Evolutionary conservation across 2,113 vertebrate species (phyloP), one percentile per base, ranked within the genome.

Genomic region (Xyrauchen texanus): DNA sequence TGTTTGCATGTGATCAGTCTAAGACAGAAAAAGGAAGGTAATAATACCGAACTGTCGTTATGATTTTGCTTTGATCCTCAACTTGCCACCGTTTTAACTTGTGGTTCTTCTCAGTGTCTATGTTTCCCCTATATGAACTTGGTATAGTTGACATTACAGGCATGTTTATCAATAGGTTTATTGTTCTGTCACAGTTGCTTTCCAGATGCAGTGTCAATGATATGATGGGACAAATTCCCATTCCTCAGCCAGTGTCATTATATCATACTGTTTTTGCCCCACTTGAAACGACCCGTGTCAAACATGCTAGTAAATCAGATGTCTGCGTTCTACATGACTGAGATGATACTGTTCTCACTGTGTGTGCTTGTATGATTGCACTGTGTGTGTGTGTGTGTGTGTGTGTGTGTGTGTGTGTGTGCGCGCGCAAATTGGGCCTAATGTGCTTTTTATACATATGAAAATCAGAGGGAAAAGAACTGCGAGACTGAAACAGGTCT

Each of bases 111-210:
- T 5, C 6, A n/a, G 8, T 21, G 7, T 63, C 49, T 61, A 5
- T 44, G 11, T 51, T 1, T 34, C 21, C 21, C 21, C 6, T 60
- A 11, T 63, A 13, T 72, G 44, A 21, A 47, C 8, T 7, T 6
- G 7, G 12, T 7, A 46, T 34, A 34, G 21, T 34, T 34, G 21
- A 49, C 45, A 51, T 51, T 34, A 74, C 15, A 62, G 44, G 11
- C 16, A 42, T 74, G n/a, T 74, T 74, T 74, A 74, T 74, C 9
- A 63, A 62, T 13, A 3, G 2, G 49, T 49, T 8, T 62, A 61
- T 6, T 63, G 45, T 51, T 51, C 16, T 49, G 16, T 11, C 12
- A 74, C 4, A 51, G 42, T 34, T 51, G 15, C 21, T 10, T 51
- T 51, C n/a, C 16, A 44, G 21, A 34, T 34, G 68, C 4, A 58